Percentiles rank a stretch among this genome's conserved stretches.
Evolutionary conservation across 1,140 invertebrate species (phyloP).

Genomic region (Arion vulgaris): DNA sequence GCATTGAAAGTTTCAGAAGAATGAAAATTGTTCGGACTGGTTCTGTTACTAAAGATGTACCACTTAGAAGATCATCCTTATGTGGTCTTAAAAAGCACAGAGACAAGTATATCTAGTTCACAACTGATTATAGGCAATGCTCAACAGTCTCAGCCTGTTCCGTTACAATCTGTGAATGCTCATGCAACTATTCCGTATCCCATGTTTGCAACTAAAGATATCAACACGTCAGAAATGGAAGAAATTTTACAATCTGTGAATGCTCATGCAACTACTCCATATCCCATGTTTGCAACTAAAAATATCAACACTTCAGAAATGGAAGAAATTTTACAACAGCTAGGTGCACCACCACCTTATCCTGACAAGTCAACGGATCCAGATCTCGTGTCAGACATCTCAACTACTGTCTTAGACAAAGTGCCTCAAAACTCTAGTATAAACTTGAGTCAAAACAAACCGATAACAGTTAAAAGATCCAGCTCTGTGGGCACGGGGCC

Average conservation of each 20-base stretch:
- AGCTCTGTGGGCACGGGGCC: slow-evolving; percentile 22
- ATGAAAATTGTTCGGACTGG: slow-evolving; percentile 65
- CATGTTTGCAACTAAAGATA: background rate
- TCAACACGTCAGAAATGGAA: slow-evolving; percentile 38
- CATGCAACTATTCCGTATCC: background rate
- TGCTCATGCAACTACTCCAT: too few relatives aligned
- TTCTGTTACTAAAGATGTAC: slow-evolving; percentile 44
- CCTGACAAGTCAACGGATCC: slow-evolving; percentile 13
- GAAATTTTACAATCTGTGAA: slow-evolving; percentile 44
- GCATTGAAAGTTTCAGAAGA: slow-evolving; percentile 67
- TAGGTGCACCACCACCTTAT: slow-evolving; percentile 47
- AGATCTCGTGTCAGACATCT: background rate
- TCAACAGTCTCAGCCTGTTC: slow-evolving; percentile 6
- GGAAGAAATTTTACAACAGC: slow-evolving; percentile 43
- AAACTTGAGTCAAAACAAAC: background rate
- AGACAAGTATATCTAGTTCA: background rate
- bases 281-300: background rate
- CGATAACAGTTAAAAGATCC: slow-evolving; percentile 11
- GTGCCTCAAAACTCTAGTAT: background rate
- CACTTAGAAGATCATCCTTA: slow-evolving; percentile 18
- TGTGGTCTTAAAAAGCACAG: slow-evolving; percentile 24
- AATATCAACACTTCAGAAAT: slow-evolving; percentile 20
- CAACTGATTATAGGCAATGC: slow-evolving; percentile 25
- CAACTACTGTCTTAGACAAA: background rate
- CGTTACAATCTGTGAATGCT: background rate